Conservation (phyloP, 2,113 vertebrate genomes). For the Shinisaurus crocodilurus region DNA sequence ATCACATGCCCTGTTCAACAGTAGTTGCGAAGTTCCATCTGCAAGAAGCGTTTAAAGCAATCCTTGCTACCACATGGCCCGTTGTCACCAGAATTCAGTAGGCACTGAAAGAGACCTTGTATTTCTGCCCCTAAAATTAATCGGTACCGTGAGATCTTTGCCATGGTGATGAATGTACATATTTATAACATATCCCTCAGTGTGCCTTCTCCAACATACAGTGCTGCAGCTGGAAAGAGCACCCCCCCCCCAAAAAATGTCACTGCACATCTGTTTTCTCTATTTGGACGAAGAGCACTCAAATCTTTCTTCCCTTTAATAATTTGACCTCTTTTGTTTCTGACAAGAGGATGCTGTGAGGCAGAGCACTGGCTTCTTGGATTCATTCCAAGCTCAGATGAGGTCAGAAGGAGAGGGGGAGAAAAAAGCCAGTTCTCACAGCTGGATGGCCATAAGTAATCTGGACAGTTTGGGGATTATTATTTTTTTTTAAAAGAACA, state of each 20-base stretch:
- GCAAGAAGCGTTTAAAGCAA: constrained; percentile 36
- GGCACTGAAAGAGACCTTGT: constrained; percentile 28
- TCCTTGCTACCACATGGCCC: constrained; percentile 37
- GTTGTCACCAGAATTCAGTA: constrained; percentile 10
- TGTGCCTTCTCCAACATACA: background rate
- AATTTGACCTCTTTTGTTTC: constrained; percentile 74
- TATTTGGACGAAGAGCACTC: constrained; percentile 68
- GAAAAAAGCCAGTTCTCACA: constrained; percentile 45
- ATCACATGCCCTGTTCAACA: background rate
- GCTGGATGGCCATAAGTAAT: constrained; percentile 57
- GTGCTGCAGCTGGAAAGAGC: constrained; percentile 34
- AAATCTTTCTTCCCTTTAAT: constrained; percentile 66
- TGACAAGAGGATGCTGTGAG: constrained; percentile 59
- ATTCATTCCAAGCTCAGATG: constrained; percentile 55
- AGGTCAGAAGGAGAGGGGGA: constrained; percentile 49
- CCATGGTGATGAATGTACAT: background rate
- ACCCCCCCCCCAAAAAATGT: constrained; percentile 28
- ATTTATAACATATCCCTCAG: constrained; percentile 29
- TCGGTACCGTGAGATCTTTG: constrained; percentile 13
- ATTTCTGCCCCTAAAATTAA: constrained; percentile 35
- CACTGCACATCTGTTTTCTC: constrained; percentile 71
- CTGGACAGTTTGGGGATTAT: constrained; percentile 47
- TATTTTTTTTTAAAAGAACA: constrained; percentile 42
- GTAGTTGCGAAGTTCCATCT: constrained; percentile 9
- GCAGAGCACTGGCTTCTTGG: constrained; percentile 60